Base-by-base conservation (phyloP, 2,888 invertebrate species). In the Pachliopta kotzebuea region DNA sequence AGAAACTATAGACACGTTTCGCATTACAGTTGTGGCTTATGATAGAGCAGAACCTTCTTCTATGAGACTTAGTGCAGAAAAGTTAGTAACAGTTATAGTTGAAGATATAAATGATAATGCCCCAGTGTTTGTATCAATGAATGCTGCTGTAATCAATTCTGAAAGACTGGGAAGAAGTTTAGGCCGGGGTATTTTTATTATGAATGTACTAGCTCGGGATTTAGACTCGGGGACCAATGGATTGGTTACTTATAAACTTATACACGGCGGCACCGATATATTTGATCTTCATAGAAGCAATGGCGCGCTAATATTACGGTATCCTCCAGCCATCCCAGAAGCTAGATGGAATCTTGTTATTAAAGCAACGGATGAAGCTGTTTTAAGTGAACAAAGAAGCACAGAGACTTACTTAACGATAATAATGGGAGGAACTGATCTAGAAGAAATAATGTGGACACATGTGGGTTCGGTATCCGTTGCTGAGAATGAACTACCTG, bases 21-120 rank as follows among this genome's bases (percentile, higher is more conserved):
- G 96, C 67, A 92, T 99, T 74, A 97, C 96, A 1, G 96, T 99
- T 2, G 95, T 96, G 0, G 98, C 98, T 0, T 96, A 96, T 7
- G 98, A 99, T 86, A 95, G 96, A 83, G 98, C 98, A 0, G 93
- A 94, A 70, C 95, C 96, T 1, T 92, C 93, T 17, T 93, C 95
- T 6, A 87, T 92, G 1, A 93, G 97, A 69, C 88, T 97, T 53
- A 97, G 97, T 3, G 96, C 98, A 0, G 98, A 98, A 79, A 98
- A 98, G 85, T 88, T 97, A 66, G 97, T 98, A 1, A 97, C 97
- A 7, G 97, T 98, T 49, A 97, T 97, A 68, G 97, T 98, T 8
- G 97, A 97, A 83, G 98, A 98, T 82, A 94, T 98, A 67, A 98
- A 98, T 82, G 98, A 98, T 83, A 98, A 98, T 83, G 96, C 97